phyloP scores from a whole-genome alignment of 2,888 invertebrate species.

The Slavum lentiscoides region DNA sequence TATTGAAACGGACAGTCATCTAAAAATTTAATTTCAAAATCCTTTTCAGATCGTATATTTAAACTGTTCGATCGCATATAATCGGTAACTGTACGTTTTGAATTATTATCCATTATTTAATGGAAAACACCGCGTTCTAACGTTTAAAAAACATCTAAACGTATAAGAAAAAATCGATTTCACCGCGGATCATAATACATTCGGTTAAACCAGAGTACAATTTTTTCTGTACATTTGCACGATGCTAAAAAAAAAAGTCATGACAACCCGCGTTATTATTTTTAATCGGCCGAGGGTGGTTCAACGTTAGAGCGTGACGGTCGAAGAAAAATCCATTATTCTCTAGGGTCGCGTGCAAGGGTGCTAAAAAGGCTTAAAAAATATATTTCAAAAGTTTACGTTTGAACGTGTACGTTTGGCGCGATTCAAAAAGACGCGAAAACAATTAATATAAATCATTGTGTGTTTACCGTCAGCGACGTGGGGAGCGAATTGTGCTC shows the following conservation, averaged over 20 bases:
- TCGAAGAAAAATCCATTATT: background rate
- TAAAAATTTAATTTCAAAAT: slow-evolving; percentile 26
- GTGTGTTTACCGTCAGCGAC: background rate
- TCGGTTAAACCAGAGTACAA: no score
- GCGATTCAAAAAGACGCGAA: slow-evolving; percentile 12
- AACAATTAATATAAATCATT: slow-evolving; percentile 23
- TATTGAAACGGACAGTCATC: slow-evolving; percentile 3
- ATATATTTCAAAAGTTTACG: slow-evolving; percentile 21
- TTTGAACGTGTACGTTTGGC: background rate
- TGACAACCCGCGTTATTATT: background rate
- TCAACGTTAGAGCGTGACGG: background rate
- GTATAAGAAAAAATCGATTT: no score
- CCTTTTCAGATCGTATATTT: background rate
- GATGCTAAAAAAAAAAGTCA: background rate
- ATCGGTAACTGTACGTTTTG: no score
- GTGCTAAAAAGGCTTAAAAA: slow-evolving; percentile 21
- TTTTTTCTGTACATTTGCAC: background rate
- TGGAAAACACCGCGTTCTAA: no score
- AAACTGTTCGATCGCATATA: no score
- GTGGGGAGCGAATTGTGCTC: no score
- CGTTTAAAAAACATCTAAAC: no score
- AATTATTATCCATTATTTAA: no score
- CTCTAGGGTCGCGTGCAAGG: background rate
- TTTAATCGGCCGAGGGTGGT: slow-evolving; percentile 3
- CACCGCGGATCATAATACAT: no score